Base-by-base conservation (phyloP, 2,113 vertebrate genomes). In the Entomyzon cyanotis region DNA sequence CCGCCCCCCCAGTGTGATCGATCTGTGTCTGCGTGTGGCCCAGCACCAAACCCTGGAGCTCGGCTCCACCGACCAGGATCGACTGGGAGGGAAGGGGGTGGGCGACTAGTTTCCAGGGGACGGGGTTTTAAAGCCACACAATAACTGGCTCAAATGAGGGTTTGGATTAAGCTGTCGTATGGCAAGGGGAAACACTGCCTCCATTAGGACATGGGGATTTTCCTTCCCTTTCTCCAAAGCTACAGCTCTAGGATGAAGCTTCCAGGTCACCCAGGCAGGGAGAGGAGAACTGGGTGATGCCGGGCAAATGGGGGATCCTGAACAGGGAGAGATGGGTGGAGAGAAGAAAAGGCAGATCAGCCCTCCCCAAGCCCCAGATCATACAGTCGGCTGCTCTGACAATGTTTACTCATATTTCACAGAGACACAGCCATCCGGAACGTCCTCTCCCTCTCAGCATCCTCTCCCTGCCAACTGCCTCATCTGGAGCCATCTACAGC, bases 391-490 rank as follows among this genome's bases (percentile, higher is more conserved):
- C 84, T 93, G 89, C 64, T 94, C 80, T 96, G 96, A 96, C 96
- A 95, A 74, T 85, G 28, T 96, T 96, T 96, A 94, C 94, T 97
- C 95, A 76, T 92, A 95, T 96, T 97, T 97, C 96, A 97, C 94
- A 95, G 85, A 91, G 91, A 94, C 75, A 95, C 93, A 96, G 88
- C 95, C 90, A 96, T 96, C 95, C 95, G 96, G 96, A 97, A 96
- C 88, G 49, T 97, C 90, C 39, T 39, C 39, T 39, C 39, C 39
- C 39, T 39, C 39, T 39, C 39, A 39, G 39, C 39, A 39, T 39
- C 39, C 39, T 68, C 77, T 95, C 78, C 87, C 95, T 95, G 97
- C 97, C 96, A 97, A 95, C 90, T 92, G 85, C 92, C 96, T 97
- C 96, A 96, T 97, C 96, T 97, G 96, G 94, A 97, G 93, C 95